Conservation (phyloP, 2,888 invertebrate species). For the Rhagonycha lutea region DNA sequence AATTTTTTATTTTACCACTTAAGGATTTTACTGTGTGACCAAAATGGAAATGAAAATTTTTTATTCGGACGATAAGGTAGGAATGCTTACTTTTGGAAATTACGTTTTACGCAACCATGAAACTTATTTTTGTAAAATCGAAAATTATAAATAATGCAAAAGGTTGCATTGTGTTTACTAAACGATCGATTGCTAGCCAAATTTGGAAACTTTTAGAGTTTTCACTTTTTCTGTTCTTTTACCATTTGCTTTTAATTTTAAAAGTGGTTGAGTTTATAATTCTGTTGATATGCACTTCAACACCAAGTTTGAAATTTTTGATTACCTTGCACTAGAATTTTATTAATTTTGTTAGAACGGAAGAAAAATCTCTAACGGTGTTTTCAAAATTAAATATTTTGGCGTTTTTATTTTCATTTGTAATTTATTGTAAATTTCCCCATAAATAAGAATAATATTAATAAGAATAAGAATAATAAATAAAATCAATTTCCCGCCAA, state of each 20-base stretch:
- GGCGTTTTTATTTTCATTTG: no score
- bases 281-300: no score
- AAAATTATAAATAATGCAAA: not conserved
- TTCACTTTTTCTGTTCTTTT: not conserved
- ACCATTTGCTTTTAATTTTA: not conserved
- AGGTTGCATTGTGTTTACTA: not conserved
- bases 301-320: not conserved
- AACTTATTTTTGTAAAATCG: not conserved
- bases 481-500: no score
- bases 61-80: not conserved
- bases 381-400: no score
- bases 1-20: not conserved
- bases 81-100: not conserved
- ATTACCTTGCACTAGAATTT: not conserved
- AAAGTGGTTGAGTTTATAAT: no score
- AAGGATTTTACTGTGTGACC: not conserved
- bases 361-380: not conserved
- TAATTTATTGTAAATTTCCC: no score
- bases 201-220: not conserved
- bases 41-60: constrained; percentile 7
- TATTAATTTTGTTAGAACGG: not conserved
- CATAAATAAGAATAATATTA: no score
- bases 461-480: no score
- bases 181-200: not conserved
- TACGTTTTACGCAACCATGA: not conserved